These are phyloP conservation scores for Drosophila acutilabella DNA, from an alignment of 2,888 invertebrate species.

Conservation along the genomic window DNA sequence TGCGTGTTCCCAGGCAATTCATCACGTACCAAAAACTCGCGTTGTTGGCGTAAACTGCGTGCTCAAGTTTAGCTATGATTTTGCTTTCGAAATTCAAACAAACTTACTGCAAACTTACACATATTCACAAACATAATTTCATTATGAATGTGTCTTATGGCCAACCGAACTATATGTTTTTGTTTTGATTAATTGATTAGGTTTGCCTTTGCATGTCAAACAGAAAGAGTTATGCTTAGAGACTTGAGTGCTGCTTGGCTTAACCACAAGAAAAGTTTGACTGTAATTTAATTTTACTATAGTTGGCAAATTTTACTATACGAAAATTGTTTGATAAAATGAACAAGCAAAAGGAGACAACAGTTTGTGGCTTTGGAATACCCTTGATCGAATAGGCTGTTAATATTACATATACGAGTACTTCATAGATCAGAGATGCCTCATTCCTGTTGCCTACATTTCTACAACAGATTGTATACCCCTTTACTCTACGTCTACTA, in stretches of 20 bases:
- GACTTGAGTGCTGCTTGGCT: not conserved
- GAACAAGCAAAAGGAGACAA: no score
- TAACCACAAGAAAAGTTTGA: not conserved
- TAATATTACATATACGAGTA: no score
- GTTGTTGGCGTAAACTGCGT: constrained; percentile 8
- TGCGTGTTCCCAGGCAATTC: constrained; percentile 37
- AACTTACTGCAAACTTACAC: not conserved
- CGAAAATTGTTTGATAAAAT: no score
- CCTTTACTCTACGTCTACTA: no score
- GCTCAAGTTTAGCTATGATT: constrained; percentile 8
- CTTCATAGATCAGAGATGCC: no score
- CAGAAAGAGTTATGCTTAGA: constrained; percentile 9
- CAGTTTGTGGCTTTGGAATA: no score
- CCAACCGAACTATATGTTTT: constrained; percentile 7
- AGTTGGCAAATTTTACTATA: no score
- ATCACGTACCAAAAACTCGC: constrained; percentile 19
- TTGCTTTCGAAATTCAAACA: not conserved
- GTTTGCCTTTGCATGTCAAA: constrained; percentile 17
- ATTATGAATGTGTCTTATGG: not conserved
- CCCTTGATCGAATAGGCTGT: no score
- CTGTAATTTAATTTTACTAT: no score
- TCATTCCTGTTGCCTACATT: no score
- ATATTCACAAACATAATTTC: not conserved
- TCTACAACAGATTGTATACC: no score
- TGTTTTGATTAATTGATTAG: constrained; percentile 35